phyloP scores from a whole-genome alignment of 2,113 vertebrate species.

The Lepus europaeus region DNA sequence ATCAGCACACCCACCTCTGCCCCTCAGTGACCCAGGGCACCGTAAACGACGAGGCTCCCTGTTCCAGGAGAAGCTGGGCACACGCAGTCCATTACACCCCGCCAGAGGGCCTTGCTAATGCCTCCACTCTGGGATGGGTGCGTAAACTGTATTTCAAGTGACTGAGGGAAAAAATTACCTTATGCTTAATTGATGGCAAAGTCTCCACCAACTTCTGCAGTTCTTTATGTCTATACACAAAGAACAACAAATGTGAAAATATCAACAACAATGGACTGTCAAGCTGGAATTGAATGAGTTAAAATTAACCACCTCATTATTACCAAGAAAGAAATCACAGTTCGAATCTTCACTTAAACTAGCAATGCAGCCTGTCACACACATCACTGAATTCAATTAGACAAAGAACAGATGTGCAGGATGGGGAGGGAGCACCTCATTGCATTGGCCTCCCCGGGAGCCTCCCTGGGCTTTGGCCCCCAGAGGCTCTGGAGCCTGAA shows the following conservation, averaged over 20 bases:
- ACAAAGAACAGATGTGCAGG: slow-evolving; percentile 4
- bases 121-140: neutral
- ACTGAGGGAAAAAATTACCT: slow-evolving; percentile 85
- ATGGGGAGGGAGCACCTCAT: neutral
- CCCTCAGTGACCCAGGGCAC: neutral
- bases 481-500: neutral
- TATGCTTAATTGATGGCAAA: slow-evolving; percentile 94
- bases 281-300: neutral
- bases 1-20: neutral
- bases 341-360: neutral
- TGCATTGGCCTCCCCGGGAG: neutral
- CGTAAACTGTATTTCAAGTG: slow-evolving; percentile 23
- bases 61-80: neutral
- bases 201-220: slow-evolving; percentile 95
- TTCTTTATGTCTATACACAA: slow-evolving; percentile 92
- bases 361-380: neutral
- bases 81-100: neutral
- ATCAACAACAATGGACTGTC: neutral
- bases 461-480: neutral
- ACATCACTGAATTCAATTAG: neutral
- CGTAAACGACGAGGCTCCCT: neutral
- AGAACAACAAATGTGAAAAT: slow-evolving; percentile 52
- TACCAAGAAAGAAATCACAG: slow-evolving; percentile 37
- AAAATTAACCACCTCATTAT: slow-evolving; percentile 32
- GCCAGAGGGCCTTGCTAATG: neutral